phyloP scores from a whole-genome alignment of 2,888 invertebrate species.

The Pterobdella sp. region DNA sequence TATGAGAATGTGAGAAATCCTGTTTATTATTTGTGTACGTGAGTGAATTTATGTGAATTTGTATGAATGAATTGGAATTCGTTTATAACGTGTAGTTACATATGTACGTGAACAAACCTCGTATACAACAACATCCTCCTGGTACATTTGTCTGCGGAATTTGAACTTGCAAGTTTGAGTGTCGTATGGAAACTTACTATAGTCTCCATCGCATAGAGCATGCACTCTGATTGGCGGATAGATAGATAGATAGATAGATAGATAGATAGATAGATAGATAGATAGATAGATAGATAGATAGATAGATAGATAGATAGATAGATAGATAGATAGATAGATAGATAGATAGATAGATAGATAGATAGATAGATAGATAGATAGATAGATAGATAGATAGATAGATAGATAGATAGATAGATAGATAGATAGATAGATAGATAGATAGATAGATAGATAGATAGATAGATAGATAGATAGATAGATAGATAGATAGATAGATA shows the following conservation, averaged over 20 bases:
- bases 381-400: background rate
- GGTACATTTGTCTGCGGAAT: conserved; percentile 9
- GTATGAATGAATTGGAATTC: too few species aligned
- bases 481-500: background rate
- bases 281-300: background rate
- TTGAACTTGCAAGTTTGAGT: conserved; percentile 1
- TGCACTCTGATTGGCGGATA: background rate
- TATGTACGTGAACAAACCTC: too few species aligned
- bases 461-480: background rate
- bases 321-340: background rate
- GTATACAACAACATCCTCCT: background rate
- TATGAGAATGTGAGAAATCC: too few species aligned
- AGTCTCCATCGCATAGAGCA: conserved; percentile 12
- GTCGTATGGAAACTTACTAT: conserved; percentile 13
- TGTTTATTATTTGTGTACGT: too few species aligned
- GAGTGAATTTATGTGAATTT: too few species aligned
- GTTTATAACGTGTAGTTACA: too few species aligned
- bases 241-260: background rate
- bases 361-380: background rate
- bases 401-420: background rate
- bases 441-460: background rate
- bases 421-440: background rate
- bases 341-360: background rate
- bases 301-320: background rate
- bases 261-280: background rate